These are phyloP conservation scores for Trichomalopsis sarcophagae DNA, from an alignment of 1,140 invertebrate genomes.

Conservation along the genomic window DNA sequence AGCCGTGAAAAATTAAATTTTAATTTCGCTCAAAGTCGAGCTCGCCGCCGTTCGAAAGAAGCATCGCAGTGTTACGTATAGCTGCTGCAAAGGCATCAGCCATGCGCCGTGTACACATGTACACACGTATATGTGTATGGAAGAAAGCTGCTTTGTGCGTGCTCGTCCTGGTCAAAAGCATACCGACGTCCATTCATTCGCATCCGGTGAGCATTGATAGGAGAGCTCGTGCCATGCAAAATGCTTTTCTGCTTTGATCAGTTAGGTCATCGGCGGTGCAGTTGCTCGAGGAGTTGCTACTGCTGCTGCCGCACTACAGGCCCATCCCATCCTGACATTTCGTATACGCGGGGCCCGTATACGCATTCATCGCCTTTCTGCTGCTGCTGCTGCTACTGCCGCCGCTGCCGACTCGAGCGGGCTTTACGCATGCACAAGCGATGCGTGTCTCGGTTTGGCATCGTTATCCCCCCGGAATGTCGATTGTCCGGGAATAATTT, in stretches of 20 bases:
- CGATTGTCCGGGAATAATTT: slow-evolving; percentile 42
- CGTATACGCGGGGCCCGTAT: neutral
- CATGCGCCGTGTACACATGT: neutral
- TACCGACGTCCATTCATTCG: slow-evolving; percentile 63
- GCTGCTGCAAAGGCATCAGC: too few relatives aligned
- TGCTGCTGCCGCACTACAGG: neutral
- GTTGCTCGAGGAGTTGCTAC: neutral
- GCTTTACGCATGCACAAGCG: slow-evolving; percentile 8
- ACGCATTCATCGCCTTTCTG: slow-evolving; percentile 19
- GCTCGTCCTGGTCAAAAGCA: slow-evolving; percentile 58
- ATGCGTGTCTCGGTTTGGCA: slow-evolving; percentile 32
- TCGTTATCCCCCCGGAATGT: slow-evolving; percentile 27
- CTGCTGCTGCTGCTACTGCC: too few relatives aligned
- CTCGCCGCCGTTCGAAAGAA: too few relatives aligned
- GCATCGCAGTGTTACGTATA: too few relatives aligned
- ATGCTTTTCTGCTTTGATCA: slow-evolving; percentile 58
- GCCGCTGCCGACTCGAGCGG: neutral
- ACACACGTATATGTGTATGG: slow-evolving; percentile 27
- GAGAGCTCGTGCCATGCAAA: slow-evolving; percentile 57
- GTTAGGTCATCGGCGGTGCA: slow-evolving; percentile 56
- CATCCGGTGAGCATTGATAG: slow-evolving; percentile 65
- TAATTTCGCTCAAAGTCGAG: neutral
- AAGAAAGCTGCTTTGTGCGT: slow-evolving; percentile 52
- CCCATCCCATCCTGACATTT: slow-evolving; percentile 13
- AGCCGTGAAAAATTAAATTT: neutral